Conservation (phyloP, 1,140 invertebrate genomes). For the Stenopsyche tienmushanensis region DNA sequence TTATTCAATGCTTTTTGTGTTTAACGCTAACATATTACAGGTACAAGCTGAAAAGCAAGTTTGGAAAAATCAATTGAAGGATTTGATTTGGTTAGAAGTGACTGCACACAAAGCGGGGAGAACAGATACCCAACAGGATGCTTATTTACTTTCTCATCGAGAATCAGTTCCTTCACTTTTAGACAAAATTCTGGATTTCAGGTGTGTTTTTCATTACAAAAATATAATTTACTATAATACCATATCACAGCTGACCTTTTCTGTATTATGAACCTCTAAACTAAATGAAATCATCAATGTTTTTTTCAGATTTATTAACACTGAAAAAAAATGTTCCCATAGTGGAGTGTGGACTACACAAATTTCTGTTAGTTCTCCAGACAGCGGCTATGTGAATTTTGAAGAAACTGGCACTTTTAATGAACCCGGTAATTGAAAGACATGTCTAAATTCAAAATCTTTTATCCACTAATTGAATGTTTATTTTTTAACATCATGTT, state of each 20-base stretch:
- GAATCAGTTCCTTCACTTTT: conserved; percentile 69
- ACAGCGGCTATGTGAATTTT: conserved; percentile 31
- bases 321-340: conserved; percentile 46
- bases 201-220: conserved; percentile 46
- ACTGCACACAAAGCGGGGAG: conserved; percentile 78
- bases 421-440: too few species aligned
- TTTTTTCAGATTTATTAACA: conserved; percentile 34
- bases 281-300: neutral
- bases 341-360: conserved; percentile 32
- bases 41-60: conserved; percentile 79
- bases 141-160: conserved; percentile 71
- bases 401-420: too few species aligned
- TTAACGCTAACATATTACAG: conserved; percentile 49
- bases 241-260: neutral
- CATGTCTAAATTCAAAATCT: too few species aligned
- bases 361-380: conserved; percentile 21
- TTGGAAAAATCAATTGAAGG: conserved; percentile 86
- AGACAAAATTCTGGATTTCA: conserved; percentile 76
- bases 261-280: conserved; percentile 2
- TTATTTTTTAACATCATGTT: too few species aligned
- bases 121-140: conserved; percentile 72
- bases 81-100: conserved; percentile 87
- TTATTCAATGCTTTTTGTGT: conserved; percentile 2
- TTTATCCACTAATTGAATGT: too few species aligned
- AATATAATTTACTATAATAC: neutral